Percentiles rank a stretch among this genome's conserved stretches.
These are phyloP conservation scores for Petroica traversi DNA, from an alignment of 2,113 vertebrate species.

Conservation along the genomic window DNA sequence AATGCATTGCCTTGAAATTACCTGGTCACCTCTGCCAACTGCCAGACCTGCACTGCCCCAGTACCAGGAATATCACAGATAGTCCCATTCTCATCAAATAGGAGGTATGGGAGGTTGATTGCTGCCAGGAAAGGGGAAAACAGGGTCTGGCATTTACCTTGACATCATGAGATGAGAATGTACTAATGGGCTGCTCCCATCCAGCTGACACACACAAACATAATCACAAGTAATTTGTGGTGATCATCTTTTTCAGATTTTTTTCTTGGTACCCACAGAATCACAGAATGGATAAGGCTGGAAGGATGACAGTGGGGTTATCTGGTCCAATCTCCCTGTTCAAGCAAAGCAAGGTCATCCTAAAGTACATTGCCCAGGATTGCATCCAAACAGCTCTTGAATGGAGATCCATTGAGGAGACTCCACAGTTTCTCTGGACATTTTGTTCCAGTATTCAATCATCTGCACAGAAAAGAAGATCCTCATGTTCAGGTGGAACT, in stretches of 20 bases:
- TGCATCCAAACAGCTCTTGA: neutral
- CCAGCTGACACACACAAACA: neutral
- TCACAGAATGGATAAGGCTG: neutral
- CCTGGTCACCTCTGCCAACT: neutral
- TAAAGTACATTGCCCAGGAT: neutral
- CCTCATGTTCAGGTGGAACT: neutral
- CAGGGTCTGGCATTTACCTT: neutral
- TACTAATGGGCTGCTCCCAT: neutral
- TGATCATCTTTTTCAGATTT: neutral
- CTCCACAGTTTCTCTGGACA: neutral
- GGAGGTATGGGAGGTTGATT: neutral
- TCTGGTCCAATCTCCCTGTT: neutral
- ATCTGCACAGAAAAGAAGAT: fast-evolving
- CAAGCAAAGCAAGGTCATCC: neutral
- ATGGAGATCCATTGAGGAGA: neutral
- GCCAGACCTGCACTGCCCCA: neutral
- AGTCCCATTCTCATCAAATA: neutral
- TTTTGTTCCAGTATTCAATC: neutral
- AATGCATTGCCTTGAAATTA: neutral
- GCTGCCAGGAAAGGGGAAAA: neutral
- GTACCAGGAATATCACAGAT: neutral
- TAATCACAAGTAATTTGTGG: neutral
- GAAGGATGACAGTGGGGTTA: neutral
- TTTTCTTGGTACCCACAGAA: neutral
- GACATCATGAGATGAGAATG: neutral